Base-by-base conservation (phyloP, 53 echinoderm and acorn worm species). In the Actinopyga echinites region DNA sequence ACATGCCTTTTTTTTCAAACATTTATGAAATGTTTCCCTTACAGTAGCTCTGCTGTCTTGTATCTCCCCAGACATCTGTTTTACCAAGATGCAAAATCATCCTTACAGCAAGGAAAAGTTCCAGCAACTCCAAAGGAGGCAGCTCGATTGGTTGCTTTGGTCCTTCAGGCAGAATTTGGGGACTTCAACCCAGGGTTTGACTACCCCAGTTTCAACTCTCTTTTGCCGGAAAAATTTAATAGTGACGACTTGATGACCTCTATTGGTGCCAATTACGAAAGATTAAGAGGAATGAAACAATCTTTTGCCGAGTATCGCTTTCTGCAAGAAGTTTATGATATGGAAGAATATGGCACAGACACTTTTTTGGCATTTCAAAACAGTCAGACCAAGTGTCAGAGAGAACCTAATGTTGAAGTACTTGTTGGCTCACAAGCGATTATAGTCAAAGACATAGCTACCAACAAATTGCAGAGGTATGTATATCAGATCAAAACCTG, bases 321-420 rank as follows among this genome's bases (percentile, higher is more conserved):
- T 79, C 83, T 99, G 5, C 88, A 92, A 69, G 99, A 95, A 56
- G 79, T 73, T 15, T 77, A 83, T 23, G 64, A 80, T 8, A 66
- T 92, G 74, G 94, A 99, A 56, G 88, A 89, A 13, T 99, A 92
- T 45, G 99, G 99, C 20, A 69, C 94, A 82, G 94, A 99, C 64
- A 88, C 71, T 26, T 94, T 82, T 67, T 56, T 71, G 19, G 77
- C 77, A 12, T 77, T 55, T 21, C 77, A 77, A 30, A 31, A 31
- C 9, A 56, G 32, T 8, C 77, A 77, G 49, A 91, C 89, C 5
- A 91, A 91, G 62, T 87, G 84, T 32, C 56, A 61, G 29, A 36
- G 57, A 8, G 89, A 89, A 8, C 65, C 80, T 30, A 82, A 82
- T 38, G 81, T 86, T 15, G 65, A 89, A 58, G 82, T 95, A 19